Percentiles rank a stretch among this genome's conserved stretches.
Evolutionary conservation across 2,113 vertebrate genomes (phyloP).

Genomic region (Cynoglossus semilaevis): DNA sequence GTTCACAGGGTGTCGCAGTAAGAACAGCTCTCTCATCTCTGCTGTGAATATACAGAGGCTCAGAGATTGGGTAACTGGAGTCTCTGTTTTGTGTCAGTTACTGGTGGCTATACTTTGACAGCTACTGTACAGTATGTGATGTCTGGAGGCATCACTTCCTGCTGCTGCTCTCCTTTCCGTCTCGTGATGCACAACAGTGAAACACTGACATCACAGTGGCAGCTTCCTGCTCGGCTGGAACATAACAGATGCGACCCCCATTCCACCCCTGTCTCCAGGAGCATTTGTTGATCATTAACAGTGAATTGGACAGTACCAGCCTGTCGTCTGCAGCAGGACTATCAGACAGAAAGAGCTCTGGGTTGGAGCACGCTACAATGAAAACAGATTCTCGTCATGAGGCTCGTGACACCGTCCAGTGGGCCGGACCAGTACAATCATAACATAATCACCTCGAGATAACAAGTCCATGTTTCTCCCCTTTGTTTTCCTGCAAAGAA

Average conservation of each 20-base stretch:
- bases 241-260: conserved; percentile 8
- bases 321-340: conserved; percentile 8
- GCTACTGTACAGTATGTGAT: conserved; percentile 9
- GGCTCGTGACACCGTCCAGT: conserved; percentile 25
- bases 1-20: not conserved
- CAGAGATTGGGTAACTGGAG: conserved; percentile 16
- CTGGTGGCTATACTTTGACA: conserved; percentile 17
- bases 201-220: conserved; percentile 32
- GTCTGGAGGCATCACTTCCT: conserved; percentile 20
- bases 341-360: conserved; percentile 41
- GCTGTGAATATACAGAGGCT: not conserved
- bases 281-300: conserved; percentile 53
- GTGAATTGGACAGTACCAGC: conserved; percentile 13
- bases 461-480: no score
- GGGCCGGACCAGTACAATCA: no score
- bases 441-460: no score
- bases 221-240: conserved; percentile 20
- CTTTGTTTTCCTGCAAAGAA: no score
- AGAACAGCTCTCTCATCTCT: not conserved
- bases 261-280: conserved; percentile 9
- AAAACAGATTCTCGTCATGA: conserved; percentile 42
- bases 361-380: conserved; percentile 4
- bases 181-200: conserved; percentile 26
- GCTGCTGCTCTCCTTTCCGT: conserved; percentile 9
- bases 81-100: conserved; percentile 41